Conservation (phyloP, 2,797 vertebrate genomes). For the Sciurus carolinensis region DNA sequence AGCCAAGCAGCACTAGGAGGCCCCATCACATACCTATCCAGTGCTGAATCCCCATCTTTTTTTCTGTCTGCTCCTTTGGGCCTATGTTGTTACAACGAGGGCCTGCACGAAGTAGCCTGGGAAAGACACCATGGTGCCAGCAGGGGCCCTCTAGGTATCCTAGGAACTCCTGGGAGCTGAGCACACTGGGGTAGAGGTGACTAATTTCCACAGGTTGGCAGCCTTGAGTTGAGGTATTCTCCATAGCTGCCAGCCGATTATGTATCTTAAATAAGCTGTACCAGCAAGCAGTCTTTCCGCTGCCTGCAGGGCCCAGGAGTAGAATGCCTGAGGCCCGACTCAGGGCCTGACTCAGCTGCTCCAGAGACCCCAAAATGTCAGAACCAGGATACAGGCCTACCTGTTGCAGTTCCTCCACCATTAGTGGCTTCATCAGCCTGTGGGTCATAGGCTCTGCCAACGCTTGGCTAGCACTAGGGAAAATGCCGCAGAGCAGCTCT, state of each 20-base stretch:
- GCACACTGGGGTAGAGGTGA: constrained; percentile 92
- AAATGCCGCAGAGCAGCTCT: constrained; percentile 89
- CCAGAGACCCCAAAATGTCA: constrained; percentile 84
- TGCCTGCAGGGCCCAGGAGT: constrained; percentile 93
- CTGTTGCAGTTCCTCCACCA: constrained; percentile 88
- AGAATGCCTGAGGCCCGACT: constrained; percentile 88
- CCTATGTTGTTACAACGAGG: background rate
- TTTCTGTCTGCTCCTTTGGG: background rate
- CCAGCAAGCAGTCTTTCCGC: constrained; percentile 93
- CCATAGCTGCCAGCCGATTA: constrained; percentile 86
- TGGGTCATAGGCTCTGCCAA: constrained; percentile 76
- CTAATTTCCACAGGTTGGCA: constrained; percentile 86
- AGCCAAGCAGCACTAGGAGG: constrained; percentile 90
- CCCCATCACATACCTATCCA: constrained; percentile 94
- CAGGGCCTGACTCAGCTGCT: constrained; percentile 91
- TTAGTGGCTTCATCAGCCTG: constrained; percentile 82
- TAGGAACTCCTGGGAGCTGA: constrained; percentile 91
- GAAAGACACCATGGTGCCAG: constrained; percentile 91
- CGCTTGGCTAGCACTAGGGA: constrained; percentile 86
- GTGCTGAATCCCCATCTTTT: constrained; percentile 77
- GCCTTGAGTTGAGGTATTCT: background rate
- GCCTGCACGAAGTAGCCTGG: constrained; percentile 74
- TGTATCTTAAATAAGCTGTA: constrained; percentile 89
- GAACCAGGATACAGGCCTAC: constrained; percentile 84
- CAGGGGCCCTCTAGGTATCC: constrained; percentile 87